Evolutionary conservation across 35 echinoderm and acorn worm species (phyloP).

Genomic region (Holothuria glaberrima): DNA sequence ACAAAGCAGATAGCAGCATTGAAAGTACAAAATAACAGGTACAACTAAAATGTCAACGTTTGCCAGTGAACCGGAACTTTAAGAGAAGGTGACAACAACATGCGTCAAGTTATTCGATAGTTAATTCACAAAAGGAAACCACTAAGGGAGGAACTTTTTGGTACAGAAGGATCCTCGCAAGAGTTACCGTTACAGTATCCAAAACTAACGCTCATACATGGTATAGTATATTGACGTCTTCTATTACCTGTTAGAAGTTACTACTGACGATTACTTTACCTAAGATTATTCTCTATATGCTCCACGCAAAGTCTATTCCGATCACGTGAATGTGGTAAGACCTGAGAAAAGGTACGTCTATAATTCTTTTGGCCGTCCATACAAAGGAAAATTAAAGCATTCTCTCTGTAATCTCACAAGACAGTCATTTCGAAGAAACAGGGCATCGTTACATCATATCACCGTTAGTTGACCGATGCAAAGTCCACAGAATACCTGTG

Average conservation of each 20-base stretch:
- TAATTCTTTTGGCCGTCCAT: not conserved
- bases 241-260: conserved; percentile 19
- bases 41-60: no score
- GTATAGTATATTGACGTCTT: not conserved
- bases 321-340: conserved; percentile 13
- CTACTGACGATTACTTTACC: not conserved
- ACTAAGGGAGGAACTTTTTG: not conserved
- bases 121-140: not conserved
- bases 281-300: not conserved
- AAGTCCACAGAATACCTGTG: not conserved
- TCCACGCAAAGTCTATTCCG: not conserved
- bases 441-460: conserved; percentile 1
- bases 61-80: not conserved
- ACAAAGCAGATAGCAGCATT: no score
- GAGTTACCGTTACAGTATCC: conserved; percentile 30
- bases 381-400: not conserved
- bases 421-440: not conserved
- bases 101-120: not conserved
- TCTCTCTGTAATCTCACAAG: not conserved
- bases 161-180: not conserved
- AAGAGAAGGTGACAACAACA: not conserved
- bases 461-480: conserved; percentile 4
- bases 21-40: no score
- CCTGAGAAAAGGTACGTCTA: not conserved
- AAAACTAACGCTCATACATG: not conserved